Evolutionary conservation across 2,888 invertebrate genomes (phyloP).

Genomic region (Pasiphila rectangulata): DNA sequence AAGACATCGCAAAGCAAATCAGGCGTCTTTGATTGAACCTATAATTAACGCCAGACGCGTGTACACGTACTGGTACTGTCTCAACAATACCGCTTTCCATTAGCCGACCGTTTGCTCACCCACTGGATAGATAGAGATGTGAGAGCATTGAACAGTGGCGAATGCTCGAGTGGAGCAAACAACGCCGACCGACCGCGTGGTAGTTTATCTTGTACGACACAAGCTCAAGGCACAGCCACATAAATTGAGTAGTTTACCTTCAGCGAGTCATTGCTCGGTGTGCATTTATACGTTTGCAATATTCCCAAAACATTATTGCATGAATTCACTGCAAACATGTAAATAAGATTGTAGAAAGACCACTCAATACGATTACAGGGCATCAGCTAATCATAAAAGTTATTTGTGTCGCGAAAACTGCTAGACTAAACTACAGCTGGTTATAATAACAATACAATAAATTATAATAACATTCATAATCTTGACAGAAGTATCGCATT

Average conservation of each 20-base stretch:
- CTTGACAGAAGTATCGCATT: slow-evolving; percentile 27
- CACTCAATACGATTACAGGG: background rate
- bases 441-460: slow-evolving; percentile 5
- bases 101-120: slow-evolving; percentile 21
- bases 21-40: slow-evolving; percentile 13
- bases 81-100: slow-evolving; percentile 26
- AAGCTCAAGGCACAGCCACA: slow-evolving; percentile 11
- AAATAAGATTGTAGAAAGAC: background rate
- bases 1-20: background rate
- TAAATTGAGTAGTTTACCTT: slow-evolving; percentile 19
- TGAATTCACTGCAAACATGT: background rate
- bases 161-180: slow-evolving; percentile 15
- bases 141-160: slow-evolving; percentile 21
- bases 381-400: background rate
- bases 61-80: slow-evolving; percentile 10
- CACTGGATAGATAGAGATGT: slow-evolving; percentile 22
- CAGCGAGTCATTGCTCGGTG: slow-evolving; percentile 16
- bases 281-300: background rate
- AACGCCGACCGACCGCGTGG: slow-evolving; percentile 8
- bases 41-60: slow-evolving; percentile 15
- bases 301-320: background rate
- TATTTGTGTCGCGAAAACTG: slow-evolving; percentile 4
- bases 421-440: slow-evolving; percentile 2
- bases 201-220: slow-evolving; percentile 15
- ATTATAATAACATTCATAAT: slow-evolving; percentile 3